Evolutionary conservation across 1,140 invertebrate species (phyloP), one percentile per base, ranked within the genome.

Genomic region (Metaphire vulgaris): DNA sequence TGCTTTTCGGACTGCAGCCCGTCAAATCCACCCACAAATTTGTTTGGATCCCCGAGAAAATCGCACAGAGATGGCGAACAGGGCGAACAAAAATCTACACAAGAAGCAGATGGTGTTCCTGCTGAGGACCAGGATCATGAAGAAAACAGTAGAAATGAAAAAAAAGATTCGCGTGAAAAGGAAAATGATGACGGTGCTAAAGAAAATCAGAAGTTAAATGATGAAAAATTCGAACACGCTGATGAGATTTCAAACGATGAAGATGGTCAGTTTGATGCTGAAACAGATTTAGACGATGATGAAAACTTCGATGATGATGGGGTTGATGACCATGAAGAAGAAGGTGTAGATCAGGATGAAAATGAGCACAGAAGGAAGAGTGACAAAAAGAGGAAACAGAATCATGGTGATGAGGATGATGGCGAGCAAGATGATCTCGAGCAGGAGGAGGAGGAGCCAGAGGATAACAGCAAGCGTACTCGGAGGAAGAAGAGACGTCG

Each of bases 351-450:
- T 56, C 0, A 73, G 16, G 72, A 30, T n/a, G 33, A 34, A 16
- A 34, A 73, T 56, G 33, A 41, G 1, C 15, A 73, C 56, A 31
- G 30, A 26, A 72, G 70, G 2, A 31, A 14, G 15, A 12, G 6
- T 2, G 33, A 34, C 1, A 34, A 56, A n/a, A 28, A 64, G 15
- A 21, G 56, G 28, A 34, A 56, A 21, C 31, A 26, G 14, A 26
- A 56, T 33, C 26, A 56, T 21, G 72, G 33, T 6, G 28, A 73
- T 21, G 72, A 73, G 0, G 72, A 73, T 16, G 72, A 73, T 33
- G 34, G 16, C 1, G 72, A 73, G 15, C 33, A 73, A 12, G 72
- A 73, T 16, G 72, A 73, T 26, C 28, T 56, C 15, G 72, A 73
- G 28, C 31, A 73, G 21, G 32, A 41, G n/a, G 34, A 41, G 2